Conservation (phyloP, 2,797 vertebrate genomes). For the Cercopithecus neglectus region DNA sequence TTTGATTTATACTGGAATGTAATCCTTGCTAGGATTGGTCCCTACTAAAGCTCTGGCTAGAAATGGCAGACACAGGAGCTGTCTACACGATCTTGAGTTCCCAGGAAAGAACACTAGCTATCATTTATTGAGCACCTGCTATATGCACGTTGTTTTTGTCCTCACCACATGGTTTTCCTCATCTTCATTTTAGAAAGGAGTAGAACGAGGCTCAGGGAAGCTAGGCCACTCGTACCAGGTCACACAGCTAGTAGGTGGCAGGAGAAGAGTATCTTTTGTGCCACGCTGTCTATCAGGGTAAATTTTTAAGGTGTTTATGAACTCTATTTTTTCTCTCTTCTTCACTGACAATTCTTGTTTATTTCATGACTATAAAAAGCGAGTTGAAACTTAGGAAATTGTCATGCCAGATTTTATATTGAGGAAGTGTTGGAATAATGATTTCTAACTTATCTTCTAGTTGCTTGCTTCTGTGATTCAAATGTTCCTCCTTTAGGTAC, state of each 20-base stretch:
- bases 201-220: background rate
- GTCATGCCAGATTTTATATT: background rate
- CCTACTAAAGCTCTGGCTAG: background rate
- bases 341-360: background rate
- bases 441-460: background rate
- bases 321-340: background rate
- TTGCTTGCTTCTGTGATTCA: background rate
- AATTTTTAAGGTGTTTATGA: background rate
- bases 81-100: background rate
- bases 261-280: background rate
- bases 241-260: background rate
- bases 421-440: background rate
- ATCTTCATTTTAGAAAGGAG: background rate
- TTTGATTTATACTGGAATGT: background rate
- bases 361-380: background rate
- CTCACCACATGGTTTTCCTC: background rate
- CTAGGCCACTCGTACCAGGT: background rate
- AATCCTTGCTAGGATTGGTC: background rate
- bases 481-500: background rate
- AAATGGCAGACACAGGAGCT: background rate
- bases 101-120: background rate
- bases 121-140: background rate
- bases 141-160: background rate
- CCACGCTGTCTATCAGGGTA: background rate
- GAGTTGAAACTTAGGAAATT: background rate